Evolutionary conservation across 2,888 invertebrate genomes (phyloP).

Genomic region (Itoplectis maculator): DNA sequence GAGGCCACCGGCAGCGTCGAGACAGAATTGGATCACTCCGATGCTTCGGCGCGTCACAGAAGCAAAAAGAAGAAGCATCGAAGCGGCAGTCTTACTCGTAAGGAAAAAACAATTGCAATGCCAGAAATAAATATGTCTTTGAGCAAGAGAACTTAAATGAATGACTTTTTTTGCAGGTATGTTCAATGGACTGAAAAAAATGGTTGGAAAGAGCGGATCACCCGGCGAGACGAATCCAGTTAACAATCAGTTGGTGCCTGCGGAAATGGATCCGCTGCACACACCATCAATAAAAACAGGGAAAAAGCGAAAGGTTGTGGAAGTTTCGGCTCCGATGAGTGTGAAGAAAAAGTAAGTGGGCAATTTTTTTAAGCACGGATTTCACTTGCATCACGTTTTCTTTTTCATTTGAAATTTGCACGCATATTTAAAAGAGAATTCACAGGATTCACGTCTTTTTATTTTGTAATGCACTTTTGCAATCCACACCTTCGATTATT

Average conservation of each 20-base stretch:
- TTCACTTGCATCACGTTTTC: conserved; percentile 9
- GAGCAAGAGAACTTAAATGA: not conserved
- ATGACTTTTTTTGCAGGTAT: conserved; percentile 86
- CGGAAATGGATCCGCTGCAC: conserved; percentile 77
- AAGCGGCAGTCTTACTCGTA: conserved; percentile 94
- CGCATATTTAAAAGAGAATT: not conserved
- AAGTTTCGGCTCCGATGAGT: conserved; percentile 87
- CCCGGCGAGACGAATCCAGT: conserved; percentile 85
- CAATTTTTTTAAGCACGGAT: not conserved
- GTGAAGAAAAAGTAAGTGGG: conserved; percentile 88
- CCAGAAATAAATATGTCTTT: too few species aligned
- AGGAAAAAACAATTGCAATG: too few species aligned
- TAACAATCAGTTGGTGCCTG: conserved; percentile 66
- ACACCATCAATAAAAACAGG: conserved; percentile 88
- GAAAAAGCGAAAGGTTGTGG: conserved; percentile 88
- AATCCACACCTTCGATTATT: conserved; percentile 8
- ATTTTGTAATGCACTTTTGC: conserved; percentile 60
- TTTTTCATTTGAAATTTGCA: not conserved
- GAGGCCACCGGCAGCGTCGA: conserved; percentile 79
- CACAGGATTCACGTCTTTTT: not conserved
- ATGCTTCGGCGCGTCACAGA: conserved; percentile 76
- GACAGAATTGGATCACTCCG: conserved; percentile 79
- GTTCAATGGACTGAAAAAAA: conserved; percentile 91
- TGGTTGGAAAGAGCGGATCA: conserved; percentile 88
- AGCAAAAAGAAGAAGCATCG: conserved; percentile 91